Percentiles rank a stretch among this genome's conserved stretches.
phyloP scores from a whole-genome alignment of 2,113 vertebrate genomes.

The Sphaerodactylus townsendi region DNA sequence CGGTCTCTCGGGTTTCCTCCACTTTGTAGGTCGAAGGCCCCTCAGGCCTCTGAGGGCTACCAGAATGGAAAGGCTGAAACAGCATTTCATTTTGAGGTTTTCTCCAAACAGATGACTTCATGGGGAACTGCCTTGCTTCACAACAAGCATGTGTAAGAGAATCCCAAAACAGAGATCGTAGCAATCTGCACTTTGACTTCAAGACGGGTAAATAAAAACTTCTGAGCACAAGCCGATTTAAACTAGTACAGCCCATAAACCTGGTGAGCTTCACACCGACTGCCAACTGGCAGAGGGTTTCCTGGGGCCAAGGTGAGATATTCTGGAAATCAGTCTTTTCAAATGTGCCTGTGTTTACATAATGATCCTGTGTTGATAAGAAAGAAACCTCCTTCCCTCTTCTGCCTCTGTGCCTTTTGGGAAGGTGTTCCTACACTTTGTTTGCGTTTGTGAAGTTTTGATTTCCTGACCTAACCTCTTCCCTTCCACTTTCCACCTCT shows the following conservation, averaged over 20 bases:
- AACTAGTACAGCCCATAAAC: background rate
- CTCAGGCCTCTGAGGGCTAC: background rate
- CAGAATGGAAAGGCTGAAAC: background rate
- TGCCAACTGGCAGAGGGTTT: background rate
- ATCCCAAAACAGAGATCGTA: background rate
- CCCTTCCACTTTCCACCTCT: background rate
- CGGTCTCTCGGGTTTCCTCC: background rate
- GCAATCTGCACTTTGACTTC: background rate
- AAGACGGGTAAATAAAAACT: background rate
- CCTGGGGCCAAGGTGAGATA: too few species aligned
- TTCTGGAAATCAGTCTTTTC: background rate
- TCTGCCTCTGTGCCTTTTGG: too few species aligned
- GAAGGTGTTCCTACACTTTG: background rate
- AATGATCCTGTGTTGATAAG: background rate
- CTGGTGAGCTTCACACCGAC: background rate
- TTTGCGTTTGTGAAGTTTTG: constrained; percentile 16
- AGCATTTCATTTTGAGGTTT: background rate
- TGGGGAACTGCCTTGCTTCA: background rate
- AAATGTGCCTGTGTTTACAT: background rate
- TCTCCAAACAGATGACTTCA: background rate
- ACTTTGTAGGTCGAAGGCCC: background rate
- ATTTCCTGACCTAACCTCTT: background rate
- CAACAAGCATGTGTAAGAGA: background rate
- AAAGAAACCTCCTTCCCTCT: background rate
- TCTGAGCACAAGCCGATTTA: background rate